Evolutionary conservation across 2,888 invertebrate genomes (phyloP).

Genomic region (Caenorhabditis parvicauda): DNA sequence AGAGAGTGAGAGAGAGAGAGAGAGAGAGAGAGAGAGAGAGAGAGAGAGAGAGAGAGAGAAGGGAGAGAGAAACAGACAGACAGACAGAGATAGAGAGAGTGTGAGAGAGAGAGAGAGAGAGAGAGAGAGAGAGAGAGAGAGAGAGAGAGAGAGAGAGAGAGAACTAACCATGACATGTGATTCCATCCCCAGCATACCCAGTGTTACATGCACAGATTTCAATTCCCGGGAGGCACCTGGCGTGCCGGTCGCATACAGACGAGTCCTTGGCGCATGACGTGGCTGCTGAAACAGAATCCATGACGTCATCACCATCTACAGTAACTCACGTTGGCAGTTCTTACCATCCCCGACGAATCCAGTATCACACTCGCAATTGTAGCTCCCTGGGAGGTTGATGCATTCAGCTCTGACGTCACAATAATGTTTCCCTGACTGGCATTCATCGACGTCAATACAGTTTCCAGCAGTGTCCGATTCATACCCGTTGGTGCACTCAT

Average conservation of each 20-base stretch:
- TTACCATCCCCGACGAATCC: slow-evolving; percentile 53
- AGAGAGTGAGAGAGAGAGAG: not conserved
- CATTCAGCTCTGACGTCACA: slow-evolving; percentile 48
- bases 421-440: slow-evolving; percentile 15
- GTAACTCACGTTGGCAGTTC: slow-evolving; percentile 45
- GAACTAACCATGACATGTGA: slow-evolving; percentile 49
- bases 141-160: too few species aligned
- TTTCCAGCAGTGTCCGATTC: slow-evolving; percentile 23
- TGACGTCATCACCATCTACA: not conserved
- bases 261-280: slow-evolving; percentile 48
- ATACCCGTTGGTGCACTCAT: slow-evolving; percentile 48
- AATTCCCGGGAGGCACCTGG: slow-evolving; percentile 45
- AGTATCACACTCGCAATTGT: slow-evolving; percentile 51
- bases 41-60: not conserved
- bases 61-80: not conserved
- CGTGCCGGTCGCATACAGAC: slow-evolving; percentile 55
- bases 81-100: too few species aligned
- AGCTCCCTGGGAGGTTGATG: slow-evolving; percentile 48
- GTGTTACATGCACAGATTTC: slow-evolving; percentile 52
- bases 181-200: slow-evolving; percentile 57
- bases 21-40: not conserved
- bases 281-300: slow-evolving; percentile 39
- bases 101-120: not conserved
- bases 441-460: slow-evolving; percentile 53
- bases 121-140: not conserved